These are phyloP conservation scores for Neodon shergylaensis DNA, from an alignment of 2,113 vertebrate species.

Conservation along the genomic window DNA sequence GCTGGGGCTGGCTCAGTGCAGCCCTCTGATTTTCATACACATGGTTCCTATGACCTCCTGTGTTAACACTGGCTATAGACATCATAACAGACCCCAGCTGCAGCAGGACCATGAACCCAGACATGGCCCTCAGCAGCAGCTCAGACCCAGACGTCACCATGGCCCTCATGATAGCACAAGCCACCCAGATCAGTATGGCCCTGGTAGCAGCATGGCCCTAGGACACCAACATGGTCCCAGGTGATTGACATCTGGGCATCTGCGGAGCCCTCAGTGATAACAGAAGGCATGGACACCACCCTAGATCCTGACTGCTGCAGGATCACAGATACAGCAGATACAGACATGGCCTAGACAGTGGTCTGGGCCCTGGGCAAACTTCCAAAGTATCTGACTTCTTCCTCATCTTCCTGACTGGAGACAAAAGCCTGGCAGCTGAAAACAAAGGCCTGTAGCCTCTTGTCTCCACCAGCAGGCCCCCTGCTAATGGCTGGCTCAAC, in stretches of 20 bases:
- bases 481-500: neutral
- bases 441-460: neutral
- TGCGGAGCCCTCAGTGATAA: neutral
- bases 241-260: neutral
- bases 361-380: neutral
- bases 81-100: neutral
- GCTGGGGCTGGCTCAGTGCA: no score
- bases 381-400: neutral
- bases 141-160: neutral
- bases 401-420: neutral
- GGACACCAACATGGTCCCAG: neutral
- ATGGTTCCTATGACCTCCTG: neutral
- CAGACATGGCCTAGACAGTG: neutral
- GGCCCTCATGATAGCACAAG: neutral
- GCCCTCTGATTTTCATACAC: neutral
- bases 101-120: neutral
- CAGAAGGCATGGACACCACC: neutral
- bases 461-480: neutral
- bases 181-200: neutral
- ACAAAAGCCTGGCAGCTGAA: neutral
- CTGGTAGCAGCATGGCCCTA: neutral
- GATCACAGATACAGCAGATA: neutral
- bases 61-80: neutral
- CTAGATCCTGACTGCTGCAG: neutral
- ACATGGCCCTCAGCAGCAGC: neutral